phyloP scores from a whole-genome alignment of 1,140 invertebrate species.

The Galleria mellonella region DNA sequence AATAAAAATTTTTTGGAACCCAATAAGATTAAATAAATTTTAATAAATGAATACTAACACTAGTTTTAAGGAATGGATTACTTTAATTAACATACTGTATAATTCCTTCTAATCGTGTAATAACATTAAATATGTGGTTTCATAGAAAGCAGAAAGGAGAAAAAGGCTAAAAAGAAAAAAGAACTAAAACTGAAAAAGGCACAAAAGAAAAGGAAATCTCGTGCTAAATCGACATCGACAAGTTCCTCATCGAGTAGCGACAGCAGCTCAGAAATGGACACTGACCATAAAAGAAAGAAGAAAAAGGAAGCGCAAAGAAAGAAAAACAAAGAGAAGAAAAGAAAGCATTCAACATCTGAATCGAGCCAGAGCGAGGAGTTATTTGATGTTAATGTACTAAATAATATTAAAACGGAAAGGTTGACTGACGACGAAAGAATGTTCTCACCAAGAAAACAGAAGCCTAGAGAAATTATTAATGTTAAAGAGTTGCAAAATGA shows the following conservation, averaged over 20 bases:
- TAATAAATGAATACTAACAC: too few relatives aligned
- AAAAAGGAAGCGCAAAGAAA: constrained; percentile 37
- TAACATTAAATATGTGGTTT: constrained; percentile 9
- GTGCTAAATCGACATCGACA: constrained; percentile 21
- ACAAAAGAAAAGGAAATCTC: constrained; percentile 42
- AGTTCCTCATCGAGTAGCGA: constrained; percentile 6
- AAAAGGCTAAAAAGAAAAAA: constrained; percentile 47
- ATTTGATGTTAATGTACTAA: constrained; percentile 61
- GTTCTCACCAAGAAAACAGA: constrained; percentile 46
- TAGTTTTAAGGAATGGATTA: too few relatives aligned
- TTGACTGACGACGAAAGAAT: constrained; percentile 53
- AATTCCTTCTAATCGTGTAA: not conserved
- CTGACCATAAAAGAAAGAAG: constrained; percentile 31
- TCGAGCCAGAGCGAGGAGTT: constrained; percentile 43
- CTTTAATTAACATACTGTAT: too few relatives aligned
- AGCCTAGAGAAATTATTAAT: constrained; percentile 55
- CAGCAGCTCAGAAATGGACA: constrained; percentile 33
- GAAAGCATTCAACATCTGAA: constrained; percentile 26
- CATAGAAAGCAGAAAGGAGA: constrained; percentile 42
- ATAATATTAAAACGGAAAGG: constrained; percentile 60
- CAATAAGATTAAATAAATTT: too few relatives aligned
- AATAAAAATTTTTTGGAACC: too few relatives aligned
- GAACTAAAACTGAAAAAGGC: constrained; percentile 38
- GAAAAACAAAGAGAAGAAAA: constrained; percentile 27
- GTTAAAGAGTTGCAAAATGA: constrained; percentile 45